A percentile compares a stretch with the other conserved stretches of the same genome.
Evolutionary conservation across 2,888 invertebrate genomes (phyloP).

Genomic region (Apeira syringaria): DNA sequence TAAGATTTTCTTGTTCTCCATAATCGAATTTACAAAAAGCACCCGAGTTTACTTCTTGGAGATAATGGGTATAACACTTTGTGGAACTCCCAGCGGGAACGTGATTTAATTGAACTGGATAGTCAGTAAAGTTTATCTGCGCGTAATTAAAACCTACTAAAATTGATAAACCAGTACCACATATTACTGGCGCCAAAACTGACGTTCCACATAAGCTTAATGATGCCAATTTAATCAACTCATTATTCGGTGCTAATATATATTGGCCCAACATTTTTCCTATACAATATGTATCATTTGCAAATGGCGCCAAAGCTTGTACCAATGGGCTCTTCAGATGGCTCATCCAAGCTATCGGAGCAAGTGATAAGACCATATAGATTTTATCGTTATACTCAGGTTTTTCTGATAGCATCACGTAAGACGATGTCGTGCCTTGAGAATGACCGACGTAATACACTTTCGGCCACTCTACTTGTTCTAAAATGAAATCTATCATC

Average conservation of each 20-base stretch:
- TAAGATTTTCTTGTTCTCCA: slow-evolving; percentile 23
- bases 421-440: slow-evolving; percentile 86
- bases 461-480: slow-evolving; percentile 71
- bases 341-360: slow-evolving; percentile 84
- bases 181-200: slow-evolving; percentile 12
- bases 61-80: slow-evolving; percentile 57
- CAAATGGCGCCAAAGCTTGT: background rate
- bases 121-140: slow-evolving; percentile 29
- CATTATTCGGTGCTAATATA: slow-evolving; percentile 14
- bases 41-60: slow-evolving; percentile 35
- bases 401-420: slow-evolving; percentile 81
- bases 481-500: slow-evolving; percentile 86
- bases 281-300: background rate
- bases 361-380: slow-evolving; percentile 80
- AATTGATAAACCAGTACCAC: slow-evolving; percentile 31
- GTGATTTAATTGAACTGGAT: slow-evolving; percentile 32
- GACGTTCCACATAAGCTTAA: background rate
- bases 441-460: slow-evolving; percentile 90
- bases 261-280: background rate
- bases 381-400: slow-evolving; percentile 86
- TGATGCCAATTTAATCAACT: slow-evolving; percentile 3
- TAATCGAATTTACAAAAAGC: slow-evolving; percentile 40
- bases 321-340: slow-evolving; percentile 51
- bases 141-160: slow-evolving; percentile 35
- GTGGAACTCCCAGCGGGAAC: slow-evolving; percentile 64